phyloP scores from a whole-genome alignment of 2,888 invertebrate genomes.

The Octodonta nipae region DNA sequence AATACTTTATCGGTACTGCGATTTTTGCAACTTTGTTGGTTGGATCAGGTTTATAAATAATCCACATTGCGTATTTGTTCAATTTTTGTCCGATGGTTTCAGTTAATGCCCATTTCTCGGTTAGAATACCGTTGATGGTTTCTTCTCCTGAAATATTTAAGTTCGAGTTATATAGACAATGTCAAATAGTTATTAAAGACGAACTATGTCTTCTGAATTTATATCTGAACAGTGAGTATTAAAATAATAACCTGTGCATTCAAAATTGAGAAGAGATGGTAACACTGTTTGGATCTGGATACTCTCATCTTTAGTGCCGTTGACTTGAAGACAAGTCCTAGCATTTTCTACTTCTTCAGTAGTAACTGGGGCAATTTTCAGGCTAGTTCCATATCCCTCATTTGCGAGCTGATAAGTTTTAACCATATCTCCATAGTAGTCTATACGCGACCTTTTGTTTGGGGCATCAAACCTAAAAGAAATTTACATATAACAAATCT shows the following conservation, averaged over 20 bases:
- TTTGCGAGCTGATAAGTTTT: slow-evolving; percentile 70
- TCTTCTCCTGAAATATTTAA: slow-evolving; percentile 42
- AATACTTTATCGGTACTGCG: slow-evolving; percentile 54
- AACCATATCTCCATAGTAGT: slow-evolving; percentile 92
- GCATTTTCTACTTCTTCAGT: slow-evolving; percentile 59
- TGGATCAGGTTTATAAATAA: slow-evolving; percentile 54
- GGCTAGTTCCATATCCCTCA: slow-evolving; percentile 52
- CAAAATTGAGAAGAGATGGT: slow-evolving; percentile 67
- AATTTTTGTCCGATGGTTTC: slow-evolving; percentile 61
- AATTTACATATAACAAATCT: neutral
- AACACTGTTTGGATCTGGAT: slow-evolving; percentile 64
- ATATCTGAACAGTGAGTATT: too few species aligned
- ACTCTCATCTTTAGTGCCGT: slow-evolving; percentile 50
- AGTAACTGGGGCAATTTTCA: slow-evolving; percentile 77
- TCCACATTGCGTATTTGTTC: slow-evolving; percentile 82
- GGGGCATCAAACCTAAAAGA: slow-evolving; percentile 53
- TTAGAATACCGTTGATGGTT: slow-evolving; percentile 52
- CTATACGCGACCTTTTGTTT: slow-evolving; percentile 70
- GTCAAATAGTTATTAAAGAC: too few species aligned
- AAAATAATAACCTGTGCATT: slow-evolving; percentile 39
- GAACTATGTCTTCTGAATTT: too few species aligned
- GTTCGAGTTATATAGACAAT: too few species aligned
- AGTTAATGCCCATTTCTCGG: slow-evolving; percentile 66
- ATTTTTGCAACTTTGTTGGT: slow-evolving; percentile 33
- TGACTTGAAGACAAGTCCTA: slow-evolving; percentile 68